Percentiles rank a stretch among this genome's conserved stretches.
Conservation (phyloP, 2,797 vertebrate genomes). For the Hydrolagus colliei region DNA sequence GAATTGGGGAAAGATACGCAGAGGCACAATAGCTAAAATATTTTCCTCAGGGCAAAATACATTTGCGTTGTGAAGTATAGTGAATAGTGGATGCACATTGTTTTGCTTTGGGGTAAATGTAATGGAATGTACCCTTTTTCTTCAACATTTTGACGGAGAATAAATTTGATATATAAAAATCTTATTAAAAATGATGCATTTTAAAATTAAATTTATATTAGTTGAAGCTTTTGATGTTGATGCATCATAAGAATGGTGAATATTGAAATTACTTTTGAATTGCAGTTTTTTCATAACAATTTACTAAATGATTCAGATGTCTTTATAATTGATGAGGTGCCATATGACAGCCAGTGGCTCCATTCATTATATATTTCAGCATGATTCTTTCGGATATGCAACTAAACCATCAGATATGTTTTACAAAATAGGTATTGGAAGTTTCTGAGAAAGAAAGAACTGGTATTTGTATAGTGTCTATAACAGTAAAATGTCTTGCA, state of each 20-base stretch:
- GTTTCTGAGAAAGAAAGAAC: neutral
- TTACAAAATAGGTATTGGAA: neutral
- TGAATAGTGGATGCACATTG: neutral
- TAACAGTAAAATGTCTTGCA: too few relatives aligned
- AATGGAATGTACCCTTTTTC: neutral
- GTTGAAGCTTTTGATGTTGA: neutral
- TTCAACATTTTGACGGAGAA: neutral
- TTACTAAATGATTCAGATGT: neutral
- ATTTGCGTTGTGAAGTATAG: neutral
- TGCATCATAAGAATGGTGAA: neutral
- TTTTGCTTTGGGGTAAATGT: neutral
- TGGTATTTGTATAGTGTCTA: too few relatives aligned
- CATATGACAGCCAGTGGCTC: neutral
- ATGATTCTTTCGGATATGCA: neutral
- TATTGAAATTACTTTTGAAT: conserved; percentile 8
- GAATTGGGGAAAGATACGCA: neutral
- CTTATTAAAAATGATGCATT: neutral
- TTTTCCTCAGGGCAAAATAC: neutral
- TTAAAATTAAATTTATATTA: neutral
- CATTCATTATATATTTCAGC: neutral
- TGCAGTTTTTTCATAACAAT: neutral
- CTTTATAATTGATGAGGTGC: neutral
- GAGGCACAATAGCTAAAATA: neutral
- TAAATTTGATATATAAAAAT: neutral
- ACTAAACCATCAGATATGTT: neutral